phyloP scores from a whole-genome alignment of 2,113 vertebrate genomes.

The Monarcha castaneiventris region DNA sequence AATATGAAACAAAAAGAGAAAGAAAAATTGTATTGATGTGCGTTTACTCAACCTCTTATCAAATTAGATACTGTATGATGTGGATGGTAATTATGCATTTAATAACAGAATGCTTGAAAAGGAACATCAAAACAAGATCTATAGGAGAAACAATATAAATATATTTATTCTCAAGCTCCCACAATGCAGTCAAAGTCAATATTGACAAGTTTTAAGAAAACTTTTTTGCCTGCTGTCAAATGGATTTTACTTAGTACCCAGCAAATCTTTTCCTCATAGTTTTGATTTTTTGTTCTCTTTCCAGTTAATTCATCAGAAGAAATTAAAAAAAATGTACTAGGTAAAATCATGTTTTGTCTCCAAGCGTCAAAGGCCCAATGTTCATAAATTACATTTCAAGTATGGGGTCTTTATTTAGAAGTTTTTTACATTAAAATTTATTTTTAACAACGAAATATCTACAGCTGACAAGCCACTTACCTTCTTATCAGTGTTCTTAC shows the following conservation, averaged over 20 bases:
- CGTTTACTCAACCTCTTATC: background rate
- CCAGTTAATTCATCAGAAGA: slow-evolving; percentile 22
- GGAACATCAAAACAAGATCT: slow-evolving; percentile 27
- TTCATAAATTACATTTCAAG: background rate
- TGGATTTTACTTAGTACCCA: background rate
- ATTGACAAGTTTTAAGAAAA: background rate
- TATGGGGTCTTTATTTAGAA: slow-evolving; percentile 1
- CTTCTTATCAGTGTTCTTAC: slow-evolving; percentile 1
- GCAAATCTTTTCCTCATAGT: background rate
- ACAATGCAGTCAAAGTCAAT: slow-evolving; percentile 17
- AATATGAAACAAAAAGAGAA: background rate
- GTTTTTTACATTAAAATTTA: background rate
- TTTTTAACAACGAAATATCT: background rate
- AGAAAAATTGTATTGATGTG: background rate
- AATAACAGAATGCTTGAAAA: slow-evolving; percentile 36
- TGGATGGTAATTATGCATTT: background rate
- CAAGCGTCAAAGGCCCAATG: background rate
- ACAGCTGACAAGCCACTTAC: background rate
- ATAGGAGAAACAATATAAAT: slow-evolving; percentile 48
- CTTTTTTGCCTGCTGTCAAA: background rate
- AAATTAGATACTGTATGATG: background rate
- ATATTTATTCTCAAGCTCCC: slow-evolving; percentile 35
- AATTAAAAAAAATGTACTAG: background rate
- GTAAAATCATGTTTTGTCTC: slow-evolving; percentile 34
- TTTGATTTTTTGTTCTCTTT: slow-evolving; percentile 29